Conservation (phyloP, 2,888 invertebrate species). For the Anaspis maculata region DNA sequence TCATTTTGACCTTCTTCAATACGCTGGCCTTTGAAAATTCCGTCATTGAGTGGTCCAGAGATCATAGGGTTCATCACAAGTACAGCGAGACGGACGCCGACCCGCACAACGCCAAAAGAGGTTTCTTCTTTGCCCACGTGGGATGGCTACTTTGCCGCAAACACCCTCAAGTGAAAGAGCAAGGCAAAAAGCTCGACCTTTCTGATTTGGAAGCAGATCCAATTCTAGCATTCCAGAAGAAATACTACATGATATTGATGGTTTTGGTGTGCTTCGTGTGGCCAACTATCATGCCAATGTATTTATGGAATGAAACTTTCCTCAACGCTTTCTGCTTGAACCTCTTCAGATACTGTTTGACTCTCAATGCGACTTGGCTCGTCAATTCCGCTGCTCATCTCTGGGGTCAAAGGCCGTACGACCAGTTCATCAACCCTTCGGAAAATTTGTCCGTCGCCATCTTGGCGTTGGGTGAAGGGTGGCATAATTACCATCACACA, state of each 20-base stretch:
- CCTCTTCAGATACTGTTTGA: constrained; percentile 67
- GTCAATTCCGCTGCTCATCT: constrained; percentile 85
- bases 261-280: constrained; percentile 63
- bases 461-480: constrained; percentile 68
- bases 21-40: constrained; percentile 46
- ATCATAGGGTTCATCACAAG: constrained; percentile 78
- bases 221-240: constrained; percentile 79
- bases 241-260: constrained; percentile 36
- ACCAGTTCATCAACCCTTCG: constrained; percentile 63
- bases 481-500: constrained; percentile 82
- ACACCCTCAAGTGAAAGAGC: constrained; percentile 80
- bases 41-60: constrained; percentile 4
- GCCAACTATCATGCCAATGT: constrained; percentile 68
- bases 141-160: constrained; percentile 90
- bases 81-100: constrained; percentile 91
- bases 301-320: constrained; percentile 67
- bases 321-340: constrained; percentile 60
- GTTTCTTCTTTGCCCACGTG: constrained; percentile 94
- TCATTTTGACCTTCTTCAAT: constrained; percentile 74
- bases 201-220: constrained; percentile 77
- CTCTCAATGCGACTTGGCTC: constrained; percentile 78
- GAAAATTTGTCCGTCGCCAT: constrained; percentile 62
- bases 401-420: constrained; percentile 68
- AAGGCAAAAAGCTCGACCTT: constrained; percentile 78
- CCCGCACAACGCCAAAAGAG: constrained; percentile 85